A percentile compares a stretch with the other conserved stretches of the same genome.
Conservation (phyloP, 2,797 vertebrate species). For the Bradypodion pumilum region DNA sequence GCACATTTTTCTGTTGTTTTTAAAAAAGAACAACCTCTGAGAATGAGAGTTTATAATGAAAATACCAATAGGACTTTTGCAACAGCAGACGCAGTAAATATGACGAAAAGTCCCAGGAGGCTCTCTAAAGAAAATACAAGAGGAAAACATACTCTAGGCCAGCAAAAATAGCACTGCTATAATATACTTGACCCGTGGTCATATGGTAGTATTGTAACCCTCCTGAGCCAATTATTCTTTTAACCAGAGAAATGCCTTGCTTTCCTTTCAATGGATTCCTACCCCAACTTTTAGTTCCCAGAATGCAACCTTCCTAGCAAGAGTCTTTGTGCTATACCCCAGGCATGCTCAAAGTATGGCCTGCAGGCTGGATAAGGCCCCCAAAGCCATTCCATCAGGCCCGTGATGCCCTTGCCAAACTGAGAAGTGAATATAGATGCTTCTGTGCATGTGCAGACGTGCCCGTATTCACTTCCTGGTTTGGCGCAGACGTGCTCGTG, state of each 20-base stretch:
- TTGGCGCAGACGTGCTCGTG: too few species aligned
- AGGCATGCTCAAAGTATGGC: too few species aligned
- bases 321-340: constrained; percentile 51
- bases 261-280: constrained; percentile 21
- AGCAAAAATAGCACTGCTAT: constrained; percentile 74
- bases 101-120: constrained; percentile 63
- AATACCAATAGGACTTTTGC: constrained; percentile 69
- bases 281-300: constrained; percentile 66
- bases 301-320: constrained; percentile 68
- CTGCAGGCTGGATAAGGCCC: too few species aligned
- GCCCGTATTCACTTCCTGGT: too few species aligned
- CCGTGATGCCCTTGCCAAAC: too few species aligned
- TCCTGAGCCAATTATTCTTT: constrained; percentile 71
- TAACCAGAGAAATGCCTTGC: constrained; percentile 22
- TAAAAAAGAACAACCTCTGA: constrained; percentile 63
- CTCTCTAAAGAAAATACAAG: constrained; percentile 59
- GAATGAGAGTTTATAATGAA: constrained; percentile 74
- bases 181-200: constrained; percentile 68
- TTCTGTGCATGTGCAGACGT: too few species aligned
- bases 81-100: constrained; percentile 62
- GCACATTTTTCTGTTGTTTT: constrained; percentile 75
- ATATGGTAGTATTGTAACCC: constrained; percentile 63
- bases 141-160: constrained; percentile 62
- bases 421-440: too few species aligned
- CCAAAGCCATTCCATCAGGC: too few species aligned